Conservation (phyloP, 2,888 invertebrate genomes). For the Tenthredo notha region DNA sequence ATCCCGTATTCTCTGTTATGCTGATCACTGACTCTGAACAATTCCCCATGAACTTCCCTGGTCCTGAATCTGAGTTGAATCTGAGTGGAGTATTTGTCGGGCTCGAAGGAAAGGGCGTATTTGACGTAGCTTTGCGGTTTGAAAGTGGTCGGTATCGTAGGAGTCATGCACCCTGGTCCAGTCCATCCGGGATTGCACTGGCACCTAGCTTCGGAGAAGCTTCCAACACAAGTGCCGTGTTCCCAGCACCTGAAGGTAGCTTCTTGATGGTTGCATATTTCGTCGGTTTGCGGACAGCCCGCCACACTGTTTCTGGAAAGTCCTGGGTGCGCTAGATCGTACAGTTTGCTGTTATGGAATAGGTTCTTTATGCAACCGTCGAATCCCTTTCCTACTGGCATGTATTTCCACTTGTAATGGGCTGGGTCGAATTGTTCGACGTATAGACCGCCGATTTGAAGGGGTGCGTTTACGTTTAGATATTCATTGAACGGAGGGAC, state of each 20-base stretch:
- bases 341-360: conserved; percentile 96
- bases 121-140: conserved; percentile 97
- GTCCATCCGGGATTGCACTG: conserved; percentile 98
- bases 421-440: conserved; percentile 94
- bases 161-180: conserved; percentile 92
- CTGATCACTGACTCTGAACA: conserved; percentile 96
- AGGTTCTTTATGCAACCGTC: conserved; percentile 98
- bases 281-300: conserved; percentile 96
- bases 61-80: conserved; percentile 96
- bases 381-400: conserved; percentile 94
- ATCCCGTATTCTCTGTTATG: conserved; percentile 97
- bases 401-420: conserved; percentile 94
- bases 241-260: conserved; percentile 93
- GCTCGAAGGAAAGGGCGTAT: conserved; percentile 96
- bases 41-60: conserved; percentile 94
- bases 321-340: conserved; percentile 97
- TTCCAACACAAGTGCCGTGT: conserved; percentile 96
- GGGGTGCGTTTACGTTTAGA: conserved; percentile 95
- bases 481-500: conserved; percentile 98
- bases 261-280: conserved; percentile 93
- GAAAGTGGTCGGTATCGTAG: conserved; percentile 95
- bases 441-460: conserved; percentile 96
- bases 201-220: conserved; percentile 93
- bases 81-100: conserved; percentile 94
- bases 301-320: conserved; percentile 91